Conservation (phyloP, 2,113 vertebrate species). For the Marmota flaviventris region DNA sequence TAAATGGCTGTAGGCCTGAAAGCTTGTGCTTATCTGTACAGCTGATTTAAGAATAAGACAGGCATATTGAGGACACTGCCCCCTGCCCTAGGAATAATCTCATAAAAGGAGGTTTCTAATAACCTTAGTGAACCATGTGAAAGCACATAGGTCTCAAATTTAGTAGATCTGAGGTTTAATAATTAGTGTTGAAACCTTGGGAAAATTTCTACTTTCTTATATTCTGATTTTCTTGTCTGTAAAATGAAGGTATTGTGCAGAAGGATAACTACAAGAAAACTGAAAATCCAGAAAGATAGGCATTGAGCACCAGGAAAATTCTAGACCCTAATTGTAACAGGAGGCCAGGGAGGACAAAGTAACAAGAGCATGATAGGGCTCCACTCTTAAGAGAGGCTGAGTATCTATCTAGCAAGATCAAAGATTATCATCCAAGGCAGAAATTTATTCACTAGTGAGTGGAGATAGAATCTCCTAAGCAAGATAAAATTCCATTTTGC, state of each 20-base stretch:
- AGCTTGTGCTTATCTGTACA: background rate
- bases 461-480: background rate
- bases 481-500: background rate
- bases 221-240: slow-evolving; percentile 9
- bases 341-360: background rate
- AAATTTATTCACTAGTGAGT: background rate
- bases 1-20: background rate
- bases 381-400: background rate
- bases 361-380: background rate
- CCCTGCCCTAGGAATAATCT: background rate
- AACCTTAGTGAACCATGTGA: background rate
- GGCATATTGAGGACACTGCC: background rate
- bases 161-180: background rate
- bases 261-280: slow-evolving; percentile 10
- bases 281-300: slow-evolving; percentile 3
- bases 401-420: background rate
- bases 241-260: background rate
- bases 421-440: background rate
- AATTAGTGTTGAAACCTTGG: background rate
- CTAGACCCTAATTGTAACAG: background rate
- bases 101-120: background rate
- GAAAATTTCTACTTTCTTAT: background rate
- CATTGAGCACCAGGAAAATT: background rate
- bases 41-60: background rate
- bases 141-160: background rate